Conservation (phyloP, 2,797 vertebrate genomes). For the Novumbra hubbsi region DNA sequence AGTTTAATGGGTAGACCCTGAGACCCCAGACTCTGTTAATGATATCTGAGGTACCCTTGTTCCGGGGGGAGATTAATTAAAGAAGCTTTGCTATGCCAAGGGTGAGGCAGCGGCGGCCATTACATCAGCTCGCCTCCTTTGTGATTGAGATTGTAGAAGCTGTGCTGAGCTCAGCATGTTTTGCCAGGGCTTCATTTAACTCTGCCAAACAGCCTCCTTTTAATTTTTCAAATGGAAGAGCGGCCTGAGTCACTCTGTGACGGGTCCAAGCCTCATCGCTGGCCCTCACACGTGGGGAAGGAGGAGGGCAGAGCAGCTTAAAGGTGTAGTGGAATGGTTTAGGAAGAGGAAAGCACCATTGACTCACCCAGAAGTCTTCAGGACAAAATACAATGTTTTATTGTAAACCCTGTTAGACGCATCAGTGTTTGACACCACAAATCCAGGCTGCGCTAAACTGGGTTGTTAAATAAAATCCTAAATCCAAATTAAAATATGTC, state of each 20-base stretch:
- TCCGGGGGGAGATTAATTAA: slow-evolving; percentile 58
- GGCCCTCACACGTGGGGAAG: slow-evolving; percentile 20
- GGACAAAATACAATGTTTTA: not conserved
- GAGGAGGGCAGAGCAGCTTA: slow-evolving; percentile 21
- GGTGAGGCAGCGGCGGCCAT: slow-evolving; percentile 66
- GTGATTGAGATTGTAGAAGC: slow-evolving; percentile 71
- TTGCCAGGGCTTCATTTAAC: slow-evolving; percentile 69
- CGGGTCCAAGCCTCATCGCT: slow-evolving; percentile 53
- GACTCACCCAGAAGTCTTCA: not conserved
- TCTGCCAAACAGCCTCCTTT: slow-evolving; percentile 64
- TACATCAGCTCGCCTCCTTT: slow-evolving; percentile 67
- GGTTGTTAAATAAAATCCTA: too few species aligned
- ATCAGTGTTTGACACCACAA: not conserved
- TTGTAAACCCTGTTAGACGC: not conserved
- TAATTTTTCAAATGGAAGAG: slow-evolving; percentile 77
- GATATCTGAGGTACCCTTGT: slow-evolving; percentile 68
- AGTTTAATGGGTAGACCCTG: slow-evolving; percentile 16
- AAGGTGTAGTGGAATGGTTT: slow-evolving; percentile 25
- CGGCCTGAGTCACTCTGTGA: slow-evolving; percentile 72
- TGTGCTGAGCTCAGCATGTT: slow-evolving; percentile 75
- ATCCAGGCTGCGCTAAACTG: not conserved
- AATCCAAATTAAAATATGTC: too few species aligned
- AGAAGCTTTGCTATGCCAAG: slow-evolving; percentile 74
- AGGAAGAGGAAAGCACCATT: not conserved
- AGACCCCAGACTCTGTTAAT: slow-evolving; percentile 50